These are phyloP conservation scores for Yponomeuta sedellus DNA, from an alignment of 2,888 invertebrate species.

Conservation along the genomic window DNA sequence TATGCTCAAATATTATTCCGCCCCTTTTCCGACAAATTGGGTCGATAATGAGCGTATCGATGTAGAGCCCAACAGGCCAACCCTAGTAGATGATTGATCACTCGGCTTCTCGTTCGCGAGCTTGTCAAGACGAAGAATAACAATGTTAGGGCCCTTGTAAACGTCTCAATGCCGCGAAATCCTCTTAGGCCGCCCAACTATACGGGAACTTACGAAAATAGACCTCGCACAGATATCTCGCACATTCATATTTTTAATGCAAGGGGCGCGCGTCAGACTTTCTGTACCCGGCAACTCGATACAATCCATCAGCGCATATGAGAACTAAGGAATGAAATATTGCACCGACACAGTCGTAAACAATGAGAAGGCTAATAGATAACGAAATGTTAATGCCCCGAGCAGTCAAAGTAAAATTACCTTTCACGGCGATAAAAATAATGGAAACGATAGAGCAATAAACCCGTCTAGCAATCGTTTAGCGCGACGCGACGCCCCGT, in stretches of 20 bases:
- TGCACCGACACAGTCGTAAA: conserved; percentile 6
- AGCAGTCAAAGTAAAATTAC: conserved; percentile 4
- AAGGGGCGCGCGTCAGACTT: background rate
- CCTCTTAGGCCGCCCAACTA: conserved; percentile 46
- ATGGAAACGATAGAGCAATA: conserved; percentile 33
- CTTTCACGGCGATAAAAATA: conserved; percentile 3
- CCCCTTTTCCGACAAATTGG: background rate
- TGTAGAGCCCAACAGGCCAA: conserved; percentile 27
- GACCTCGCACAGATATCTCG: conserved; percentile 24
- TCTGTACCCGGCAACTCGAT: background rate
- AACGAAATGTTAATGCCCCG: conserved; percentile 2
- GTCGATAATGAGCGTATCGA: conserved; percentile 26
- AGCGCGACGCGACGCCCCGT: conserved; percentile 43
- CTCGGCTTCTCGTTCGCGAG: conserved; percentile 46
- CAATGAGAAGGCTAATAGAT: conserved; percentile 15
- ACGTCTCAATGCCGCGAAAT: conserved; percentile 60
- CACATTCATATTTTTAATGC: conserved; percentile 29
- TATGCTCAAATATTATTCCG: too few relatives aligned
- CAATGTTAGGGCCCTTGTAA: conserved; percentile 69
- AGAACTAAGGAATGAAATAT: background rate
- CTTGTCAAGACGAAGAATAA: conserved; percentile 70
- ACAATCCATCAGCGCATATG: background rate
- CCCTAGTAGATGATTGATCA: conserved; percentile 67
- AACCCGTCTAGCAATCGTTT: conserved; percentile 39
- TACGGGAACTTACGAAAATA: conserved; percentile 30